phyloP scores from a whole-genome alignment of 2,797 vertebrate species.

The Tiaroga cobitis region DNA sequence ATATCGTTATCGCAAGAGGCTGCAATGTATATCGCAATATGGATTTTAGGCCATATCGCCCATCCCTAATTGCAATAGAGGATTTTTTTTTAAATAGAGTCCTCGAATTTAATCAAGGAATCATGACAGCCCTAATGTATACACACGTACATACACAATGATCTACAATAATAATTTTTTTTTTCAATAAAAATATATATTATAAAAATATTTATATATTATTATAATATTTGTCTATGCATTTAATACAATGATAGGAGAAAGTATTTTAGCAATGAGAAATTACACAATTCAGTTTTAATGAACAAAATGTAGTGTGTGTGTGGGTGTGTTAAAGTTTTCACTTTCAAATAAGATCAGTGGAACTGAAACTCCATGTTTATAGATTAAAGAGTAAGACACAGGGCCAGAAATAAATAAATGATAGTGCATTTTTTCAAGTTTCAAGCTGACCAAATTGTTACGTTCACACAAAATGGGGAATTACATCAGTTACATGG shows the following conservation, averaged over 20 bases:
- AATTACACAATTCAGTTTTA: background rate
- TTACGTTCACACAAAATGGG: background rate
- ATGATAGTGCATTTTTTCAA: background rate
- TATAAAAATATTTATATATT: too few species aligned
- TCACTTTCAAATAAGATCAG: background rate
- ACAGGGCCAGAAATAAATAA: background rate
- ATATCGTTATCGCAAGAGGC: too few species aligned
- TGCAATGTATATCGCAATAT: too few species aligned
- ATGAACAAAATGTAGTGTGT: background rate
- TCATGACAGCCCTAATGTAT: too few species aligned
- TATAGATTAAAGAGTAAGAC: background rate
- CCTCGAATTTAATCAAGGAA: too few species aligned
- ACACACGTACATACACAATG: too few species aligned
- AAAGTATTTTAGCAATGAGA: background rate
- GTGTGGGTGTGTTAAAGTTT: background rate
- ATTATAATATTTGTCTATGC: background rate
- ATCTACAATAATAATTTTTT: too few species aligned
- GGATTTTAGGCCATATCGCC: too few species aligned
- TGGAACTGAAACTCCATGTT: constrained; percentile 15
- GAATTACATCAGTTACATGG: background rate
- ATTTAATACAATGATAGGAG: background rate
- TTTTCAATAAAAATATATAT: too few species aligned
- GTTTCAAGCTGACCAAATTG: background rate
- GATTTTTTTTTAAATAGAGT: too few species aligned
- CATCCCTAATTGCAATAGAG: too few species aligned